These are phyloP conservation scores for Trichogramma dendrolimi DNA, from an alignment of 2,888 invertebrate genomes.

Conservation along the genomic window DNA sequence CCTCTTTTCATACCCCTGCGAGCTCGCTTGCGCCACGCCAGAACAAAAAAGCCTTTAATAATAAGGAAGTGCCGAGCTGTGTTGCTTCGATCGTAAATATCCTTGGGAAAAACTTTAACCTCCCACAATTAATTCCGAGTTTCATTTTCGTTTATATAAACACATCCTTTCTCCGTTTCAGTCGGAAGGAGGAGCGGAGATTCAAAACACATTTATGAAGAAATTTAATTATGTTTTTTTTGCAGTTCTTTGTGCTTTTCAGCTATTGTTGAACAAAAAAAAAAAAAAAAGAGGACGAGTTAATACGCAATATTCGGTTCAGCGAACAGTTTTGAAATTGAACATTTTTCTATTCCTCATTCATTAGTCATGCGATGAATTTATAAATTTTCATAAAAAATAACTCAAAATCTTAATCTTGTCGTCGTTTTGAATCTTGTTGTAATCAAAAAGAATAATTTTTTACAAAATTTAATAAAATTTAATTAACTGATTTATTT, in stretches of 20 bases:
- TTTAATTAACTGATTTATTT: too few relatives aligned
- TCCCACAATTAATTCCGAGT: slow-evolving; percentile 2
- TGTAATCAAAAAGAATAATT: too few relatives aligned
- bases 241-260: neutral
- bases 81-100: slow-evolving; percentile 17
- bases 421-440: too few relatives aligned
- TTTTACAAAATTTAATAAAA: too few relatives aligned
- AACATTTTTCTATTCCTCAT: too few relatives aligned
- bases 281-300: too few relatives aligned
- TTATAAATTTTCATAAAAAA: too few relatives aligned
- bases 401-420: too few relatives aligned
- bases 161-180: neutral
- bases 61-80: slow-evolving; percentile 7
- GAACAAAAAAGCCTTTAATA: slow-evolving; percentile 11
- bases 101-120: slow-evolving; percentile 10
- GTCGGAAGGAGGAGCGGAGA: neutral
- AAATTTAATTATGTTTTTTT: neutral
- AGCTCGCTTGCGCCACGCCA: neutral
- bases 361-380: too few relatives aligned
- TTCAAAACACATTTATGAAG: neutral
- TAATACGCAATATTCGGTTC: too few relatives aligned
- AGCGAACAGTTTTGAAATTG: too few relatives aligned
- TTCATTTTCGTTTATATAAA: neutral
- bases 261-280: too few relatives aligned
- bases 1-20: neutral